phyloP scores from a whole-genome alignment of 2,797 vertebrate genomes.

The Cygnus olor region DNA sequence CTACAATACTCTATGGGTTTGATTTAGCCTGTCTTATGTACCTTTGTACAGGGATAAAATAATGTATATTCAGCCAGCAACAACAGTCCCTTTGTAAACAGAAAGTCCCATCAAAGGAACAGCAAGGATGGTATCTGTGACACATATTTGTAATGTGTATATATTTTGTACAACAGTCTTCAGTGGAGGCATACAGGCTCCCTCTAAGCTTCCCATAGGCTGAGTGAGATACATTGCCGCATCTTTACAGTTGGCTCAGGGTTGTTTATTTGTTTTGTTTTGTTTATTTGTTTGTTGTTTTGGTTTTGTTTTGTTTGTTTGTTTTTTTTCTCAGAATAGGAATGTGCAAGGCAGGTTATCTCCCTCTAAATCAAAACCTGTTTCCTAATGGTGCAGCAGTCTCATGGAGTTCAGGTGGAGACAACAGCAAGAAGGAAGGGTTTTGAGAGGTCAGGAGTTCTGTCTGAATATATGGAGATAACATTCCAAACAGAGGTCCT shows the following conservation, averaged over 20 bases:
- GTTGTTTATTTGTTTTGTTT: too few relatives aligned
- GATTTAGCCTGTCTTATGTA: neutral
- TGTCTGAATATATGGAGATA: neutral
- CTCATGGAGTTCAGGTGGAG: neutral
- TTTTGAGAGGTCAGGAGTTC: neutral
- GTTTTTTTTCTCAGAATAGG: neutral
- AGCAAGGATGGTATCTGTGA: neutral
- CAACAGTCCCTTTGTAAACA: neutral
- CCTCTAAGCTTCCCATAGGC: neutral
- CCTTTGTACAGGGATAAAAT: neutral
- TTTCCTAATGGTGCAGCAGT: neutral
- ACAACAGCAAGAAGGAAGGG: accelerated
- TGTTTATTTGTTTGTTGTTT: too few relatives aligned
- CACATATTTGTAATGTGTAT: neutral
- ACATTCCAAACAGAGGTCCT: neutral
- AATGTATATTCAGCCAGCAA: neutral
- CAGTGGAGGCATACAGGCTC: neutral
- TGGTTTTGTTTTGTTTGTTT: too few relatives aligned
- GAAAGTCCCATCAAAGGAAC: neutral
- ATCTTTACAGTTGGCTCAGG: neutral
- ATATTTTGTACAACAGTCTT: neutral
- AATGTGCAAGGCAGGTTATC: neutral
- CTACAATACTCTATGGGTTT: neutral
- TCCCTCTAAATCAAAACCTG: neutral
- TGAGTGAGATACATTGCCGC: accelerated